Evolutionary conservation across 2,797 vertebrate species (phyloP).

Genomic region (Vespertilio murinus): DNA sequence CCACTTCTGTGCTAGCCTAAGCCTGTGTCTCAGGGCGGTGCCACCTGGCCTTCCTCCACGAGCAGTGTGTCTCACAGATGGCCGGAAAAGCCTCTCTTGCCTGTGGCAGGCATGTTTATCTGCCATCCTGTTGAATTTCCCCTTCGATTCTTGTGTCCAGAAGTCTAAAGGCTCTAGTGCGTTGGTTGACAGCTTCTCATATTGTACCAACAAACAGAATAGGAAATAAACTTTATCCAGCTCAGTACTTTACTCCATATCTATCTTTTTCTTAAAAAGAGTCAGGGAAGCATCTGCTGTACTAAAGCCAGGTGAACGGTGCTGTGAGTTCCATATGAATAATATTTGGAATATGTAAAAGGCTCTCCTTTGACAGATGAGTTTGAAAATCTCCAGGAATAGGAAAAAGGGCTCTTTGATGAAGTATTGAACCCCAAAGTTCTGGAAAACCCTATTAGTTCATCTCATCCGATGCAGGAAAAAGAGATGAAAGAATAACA

Average conservation of each 20-base stretch:
- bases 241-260: neutral
- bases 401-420: neutral
- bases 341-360: accelerated
- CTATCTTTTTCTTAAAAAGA: neutral
- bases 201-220: conserved; percentile 19
- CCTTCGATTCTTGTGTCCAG: neutral
- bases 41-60: conserved; percentile 27
- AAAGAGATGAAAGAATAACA: neutral
- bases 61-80: conserved; percentile 43
- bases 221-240: neutral
- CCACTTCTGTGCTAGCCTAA: neutral
- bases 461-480: neutral
- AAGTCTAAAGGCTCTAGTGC: neutral
- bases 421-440: neutral
- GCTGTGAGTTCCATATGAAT: accelerated
- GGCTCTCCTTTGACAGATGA: neutral
- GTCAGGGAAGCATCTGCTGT: neutral
- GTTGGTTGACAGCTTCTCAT: conserved; percentile 24
- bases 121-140: conserved; percentile 36
- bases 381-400: neutral
- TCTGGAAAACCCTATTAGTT: neutral
- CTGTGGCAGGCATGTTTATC: neutral
- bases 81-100: neutral
- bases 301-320: neutral
- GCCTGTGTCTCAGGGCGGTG: accelerated